phyloP scores from a whole-genome alignment of 2,888 invertebrate genomes.

The Mythimna pallens region DNA sequence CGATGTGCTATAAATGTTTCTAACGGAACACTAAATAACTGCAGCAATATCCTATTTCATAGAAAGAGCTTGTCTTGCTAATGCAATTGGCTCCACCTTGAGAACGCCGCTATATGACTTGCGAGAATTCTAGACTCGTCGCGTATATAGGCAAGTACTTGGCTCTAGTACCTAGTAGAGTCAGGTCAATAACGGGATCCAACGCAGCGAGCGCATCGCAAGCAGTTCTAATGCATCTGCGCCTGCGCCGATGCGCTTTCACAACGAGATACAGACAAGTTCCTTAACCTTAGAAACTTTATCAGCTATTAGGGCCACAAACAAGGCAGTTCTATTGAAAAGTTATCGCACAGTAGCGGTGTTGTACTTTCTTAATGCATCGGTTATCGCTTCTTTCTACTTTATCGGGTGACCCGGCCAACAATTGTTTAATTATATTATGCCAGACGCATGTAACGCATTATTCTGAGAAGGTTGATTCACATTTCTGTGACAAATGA shows the following conservation, averaged over 20 bases:
- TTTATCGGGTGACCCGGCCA: slow-evolving; percentile 86
- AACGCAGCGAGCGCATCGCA: slow-evolving; percentile 81
- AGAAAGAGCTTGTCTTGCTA: slow-evolving; percentile 48
- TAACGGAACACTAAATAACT: slow-evolving; percentile 47
- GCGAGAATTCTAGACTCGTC: slow-evolving; percentile 62
- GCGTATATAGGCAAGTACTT: slow-evolving; percentile 61
- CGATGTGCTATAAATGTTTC: slow-evolving; percentile 26
- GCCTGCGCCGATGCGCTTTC: slow-evolving; percentile 73
- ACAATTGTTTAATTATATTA: slow-evolving; percentile 74
- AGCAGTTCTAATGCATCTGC: slow-evolving; percentile 82
- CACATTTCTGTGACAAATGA: slow-evolving; percentile 46
- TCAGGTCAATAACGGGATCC: slow-evolving; percentile 85
- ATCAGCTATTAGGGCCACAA: slow-evolving; percentile 76
- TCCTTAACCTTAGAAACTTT: slow-evolving; percentile 75
- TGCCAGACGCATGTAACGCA: slow-evolving; percentile 65
- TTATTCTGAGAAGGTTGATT: slow-evolving; percentile 68
- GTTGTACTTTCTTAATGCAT: slow-evolving; percentile 80
- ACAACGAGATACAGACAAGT: slow-evolving; percentile 67
- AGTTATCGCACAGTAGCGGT: slow-evolving; percentile 75
- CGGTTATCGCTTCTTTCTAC: slow-evolving; percentile 79
- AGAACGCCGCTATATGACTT: slow-evolving; percentile 52
- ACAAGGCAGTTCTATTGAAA: slow-evolving; percentile 71
- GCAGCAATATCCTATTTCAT: slow-evolving; percentile 57
- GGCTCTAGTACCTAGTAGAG: slow-evolving; percentile 66
- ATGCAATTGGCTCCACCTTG: slow-evolving; percentile 55